phyloP scores from a whole-genome alignment of 2,888 invertebrate species.

The Lagria hirta region DNA sequence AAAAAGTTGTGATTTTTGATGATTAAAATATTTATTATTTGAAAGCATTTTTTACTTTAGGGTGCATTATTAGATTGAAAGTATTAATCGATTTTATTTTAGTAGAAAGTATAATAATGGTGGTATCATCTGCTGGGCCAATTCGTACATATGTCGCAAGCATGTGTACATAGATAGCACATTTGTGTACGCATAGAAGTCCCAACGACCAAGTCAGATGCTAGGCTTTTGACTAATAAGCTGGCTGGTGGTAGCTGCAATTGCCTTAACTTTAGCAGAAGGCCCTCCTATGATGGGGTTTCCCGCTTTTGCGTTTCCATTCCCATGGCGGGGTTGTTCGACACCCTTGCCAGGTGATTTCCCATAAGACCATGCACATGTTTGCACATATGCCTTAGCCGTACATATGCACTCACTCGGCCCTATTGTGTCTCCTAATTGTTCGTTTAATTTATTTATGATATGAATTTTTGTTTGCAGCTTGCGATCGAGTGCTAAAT shows the following conservation, averaged over 20 bases:
- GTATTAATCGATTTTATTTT: too few relatives aligned
- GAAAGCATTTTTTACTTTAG: too few relatives aligned
- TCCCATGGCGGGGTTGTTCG: constrained; percentile 43
- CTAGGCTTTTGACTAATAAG: constrained; percentile 36
- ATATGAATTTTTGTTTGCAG: constrained; percentile 48
- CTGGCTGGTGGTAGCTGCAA: too few relatives aligned
- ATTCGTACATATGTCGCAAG: constrained; percentile 26
- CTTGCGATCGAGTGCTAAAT: constrained; percentile 42
- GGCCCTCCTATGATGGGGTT: constrained; percentile 19
- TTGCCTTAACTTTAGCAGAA: constrained; percentile 37
- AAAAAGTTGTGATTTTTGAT: too few relatives aligned
- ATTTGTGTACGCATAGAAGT: constrained; percentile 2
- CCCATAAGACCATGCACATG: constrained; percentile 57
- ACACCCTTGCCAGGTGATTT: constrained; percentile 55
- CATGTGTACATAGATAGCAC: constrained; percentile 27
- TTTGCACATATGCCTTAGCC: constrained; percentile 54
- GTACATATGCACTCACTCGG: constrained; percentile 45
- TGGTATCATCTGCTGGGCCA: constrained; percentile 36
- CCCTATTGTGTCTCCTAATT: constrained; percentile 52
- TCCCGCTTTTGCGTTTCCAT: constrained; percentile 41
- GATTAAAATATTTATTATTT: too few relatives aligned
- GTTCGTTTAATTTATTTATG: constrained; percentile 55
- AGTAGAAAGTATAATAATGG: too few relatives aligned
- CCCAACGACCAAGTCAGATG: constrained; percentile 36
- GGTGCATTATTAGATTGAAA: too few relatives aligned